These are phyloP conservation scores for Acanthosepion pharaonis DNA, from an alignment of 2,888 invertebrate genomes.

Conservation along the genomic window DNA sequence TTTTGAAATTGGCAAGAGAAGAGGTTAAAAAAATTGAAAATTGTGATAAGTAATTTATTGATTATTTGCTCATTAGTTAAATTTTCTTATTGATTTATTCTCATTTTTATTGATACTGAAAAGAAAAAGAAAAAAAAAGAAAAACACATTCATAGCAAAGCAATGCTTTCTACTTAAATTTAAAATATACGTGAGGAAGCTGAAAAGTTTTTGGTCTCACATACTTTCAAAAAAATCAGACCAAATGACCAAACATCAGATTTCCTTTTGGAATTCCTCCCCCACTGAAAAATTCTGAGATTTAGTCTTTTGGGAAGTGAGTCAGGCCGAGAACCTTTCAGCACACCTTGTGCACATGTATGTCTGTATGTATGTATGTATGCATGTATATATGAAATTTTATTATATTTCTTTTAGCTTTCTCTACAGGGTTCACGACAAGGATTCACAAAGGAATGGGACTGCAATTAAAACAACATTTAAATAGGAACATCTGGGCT, in stretches of 20 bases:
- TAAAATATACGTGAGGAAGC: background rate
- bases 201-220: too few relatives aligned
- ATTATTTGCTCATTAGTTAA: background rate
- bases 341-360: too few relatives aligned
- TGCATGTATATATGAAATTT: too few relatives aligned
- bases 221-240: too few relatives aligned
- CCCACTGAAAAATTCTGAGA: background rate
- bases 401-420: background rate
- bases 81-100: background rate
- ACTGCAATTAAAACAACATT: background rate
- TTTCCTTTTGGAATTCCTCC: too few relatives aligned
- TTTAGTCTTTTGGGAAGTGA: background rate
- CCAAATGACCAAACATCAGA: too few relatives aligned
- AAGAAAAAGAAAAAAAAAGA: background rate
- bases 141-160: background rate
- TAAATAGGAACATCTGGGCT: conserved; percentile 7
- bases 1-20: background rate
- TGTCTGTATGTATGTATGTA: too few relatives aligned
- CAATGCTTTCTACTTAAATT: background rate
- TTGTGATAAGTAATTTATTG: background rate
- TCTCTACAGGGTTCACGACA: background rate
- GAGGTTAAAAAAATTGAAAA: background rate
- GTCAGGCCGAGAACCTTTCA: too few relatives aligned
- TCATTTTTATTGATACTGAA: background rate
- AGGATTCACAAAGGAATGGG: background rate